phyloP scores from a whole-genome alignment of 2,113 vertebrate genomes.

The Erythrolamprus reginae region DNA sequence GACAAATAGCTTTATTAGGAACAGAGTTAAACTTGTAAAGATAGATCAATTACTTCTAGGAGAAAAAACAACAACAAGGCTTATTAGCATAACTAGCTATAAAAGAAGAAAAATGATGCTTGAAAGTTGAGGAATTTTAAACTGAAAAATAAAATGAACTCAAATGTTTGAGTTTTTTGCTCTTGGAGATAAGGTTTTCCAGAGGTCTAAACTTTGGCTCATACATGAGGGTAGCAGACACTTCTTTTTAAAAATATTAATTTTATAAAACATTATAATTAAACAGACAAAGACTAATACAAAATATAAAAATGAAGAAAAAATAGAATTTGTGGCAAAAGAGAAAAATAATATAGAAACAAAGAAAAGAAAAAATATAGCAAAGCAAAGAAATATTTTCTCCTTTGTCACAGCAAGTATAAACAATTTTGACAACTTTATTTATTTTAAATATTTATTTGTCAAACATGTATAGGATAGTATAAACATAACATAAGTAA shows the following conservation, averaged over 20 bases:
- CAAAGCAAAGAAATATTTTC: neutral
- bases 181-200: neutral
- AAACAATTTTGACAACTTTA: neutral
- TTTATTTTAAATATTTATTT: no score
- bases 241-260: neutral
- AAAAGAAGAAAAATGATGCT: conserved; percentile 11
- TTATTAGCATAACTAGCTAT: conserved; percentile 12
- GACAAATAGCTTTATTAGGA: conserved; percentile 38
- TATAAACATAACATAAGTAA: no score
- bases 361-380: neutral
- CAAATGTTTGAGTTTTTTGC: neutral
- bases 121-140: conserved; percentile 17
- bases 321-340: neutral
- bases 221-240: neutral
- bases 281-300: neutral
- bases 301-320: neutral
- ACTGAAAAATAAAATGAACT: conserved; percentile 4
- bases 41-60: conserved; percentile 21
- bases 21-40: conserved; percentile 27
- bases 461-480: no score
- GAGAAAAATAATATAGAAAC: neutral
- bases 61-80: neutral
- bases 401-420: neutral
- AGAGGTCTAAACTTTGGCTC: neutral
- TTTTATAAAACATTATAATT: neutral